These are phyloP conservation scores for Malurus melanocephalus DNA, from an alignment of 2,113 vertebrate genomes.

Conservation along the genomic window DNA sequence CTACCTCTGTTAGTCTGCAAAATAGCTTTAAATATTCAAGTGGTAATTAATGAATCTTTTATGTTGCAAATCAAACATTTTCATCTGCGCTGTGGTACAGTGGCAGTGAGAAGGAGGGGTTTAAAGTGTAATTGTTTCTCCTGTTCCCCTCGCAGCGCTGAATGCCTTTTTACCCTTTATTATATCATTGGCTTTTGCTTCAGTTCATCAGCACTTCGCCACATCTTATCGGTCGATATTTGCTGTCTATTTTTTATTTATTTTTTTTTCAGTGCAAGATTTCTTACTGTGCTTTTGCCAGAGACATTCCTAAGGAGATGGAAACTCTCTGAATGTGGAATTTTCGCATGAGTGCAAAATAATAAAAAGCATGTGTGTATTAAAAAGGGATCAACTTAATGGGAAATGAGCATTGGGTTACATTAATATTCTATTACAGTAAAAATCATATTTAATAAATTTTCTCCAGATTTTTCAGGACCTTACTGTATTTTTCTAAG, in stretches of 20 bases:
- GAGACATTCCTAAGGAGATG: constrained; percentile 80
- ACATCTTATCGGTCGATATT: constrained; percentile 44
- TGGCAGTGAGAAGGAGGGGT: constrained; percentile 53
- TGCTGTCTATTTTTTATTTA: constrained; percentile 29
- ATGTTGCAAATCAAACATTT: constrained; percentile 83
- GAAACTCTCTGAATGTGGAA: constrained; percentile 82
- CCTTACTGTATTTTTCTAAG: constrained; percentile 78
- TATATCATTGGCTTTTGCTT: constrained; percentile 35
- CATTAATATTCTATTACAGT: constrained; percentile 86
- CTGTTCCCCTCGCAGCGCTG: constrained; percentile 18
- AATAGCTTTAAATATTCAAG: constrained; percentile 84
- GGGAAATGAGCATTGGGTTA: constrained; percentile 81
- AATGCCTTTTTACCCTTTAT: constrained; percentile 56
- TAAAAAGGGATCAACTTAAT: constrained; percentile 80
- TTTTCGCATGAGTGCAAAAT: constrained; percentile 84
- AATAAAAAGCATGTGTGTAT: constrained; percentile 88
- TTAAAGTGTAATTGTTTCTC: constrained; percentile 69
- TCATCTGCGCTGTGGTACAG: constrained; percentile 65
- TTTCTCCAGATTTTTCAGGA: constrained; percentile 73
- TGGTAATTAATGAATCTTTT: constrained; percentile 84
- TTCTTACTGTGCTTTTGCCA: constrained; percentile 69
- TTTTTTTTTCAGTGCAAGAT: constrained; percentile 53
- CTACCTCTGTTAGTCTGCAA: constrained; percentile 78
- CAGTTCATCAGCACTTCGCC: constrained; percentile 23
- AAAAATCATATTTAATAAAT: constrained; percentile 85